Conservation (phyloP, 2,888 invertebrate species). For the Ichneumoninae sp. region DNA sequence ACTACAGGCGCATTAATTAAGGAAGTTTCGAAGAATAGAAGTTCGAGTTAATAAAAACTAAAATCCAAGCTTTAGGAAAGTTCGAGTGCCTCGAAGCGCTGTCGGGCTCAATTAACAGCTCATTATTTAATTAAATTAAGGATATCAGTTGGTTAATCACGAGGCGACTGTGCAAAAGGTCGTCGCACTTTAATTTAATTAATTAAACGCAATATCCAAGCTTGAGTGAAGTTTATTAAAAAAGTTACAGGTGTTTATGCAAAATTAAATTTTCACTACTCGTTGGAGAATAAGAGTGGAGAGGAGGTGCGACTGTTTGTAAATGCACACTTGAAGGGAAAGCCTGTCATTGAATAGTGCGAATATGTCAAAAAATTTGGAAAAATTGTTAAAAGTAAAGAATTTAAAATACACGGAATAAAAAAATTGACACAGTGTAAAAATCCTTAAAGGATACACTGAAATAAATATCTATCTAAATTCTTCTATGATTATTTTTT, state of each 20-base stretch:
- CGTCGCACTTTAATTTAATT: not conserved
- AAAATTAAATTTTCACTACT: not conserved
- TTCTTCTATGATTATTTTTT: no score
- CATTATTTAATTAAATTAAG: not conserved
- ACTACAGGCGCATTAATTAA: constrained; percentile 2
- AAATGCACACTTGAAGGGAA: no score
- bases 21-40: not conserved
- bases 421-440: no score
- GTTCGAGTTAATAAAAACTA: not conserved
- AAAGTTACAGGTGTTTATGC: not conserved
- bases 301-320: no score
- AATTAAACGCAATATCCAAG: not conserved
- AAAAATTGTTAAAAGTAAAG: no score
- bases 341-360: no score
- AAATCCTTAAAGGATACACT: no score
- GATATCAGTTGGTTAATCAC: not conserved
- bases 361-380: no score
- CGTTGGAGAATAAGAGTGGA: no score
- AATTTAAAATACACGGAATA: no score
- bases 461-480: no score
- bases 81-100: not conserved
- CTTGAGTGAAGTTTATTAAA: no score
- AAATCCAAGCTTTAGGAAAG: not conserved
- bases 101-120: not conserved
- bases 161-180: not conserved